Evolutionary conservation across 2,113 vertebrate genomes (phyloP).

Genomic region (Vulpes vulpes): DNA sequence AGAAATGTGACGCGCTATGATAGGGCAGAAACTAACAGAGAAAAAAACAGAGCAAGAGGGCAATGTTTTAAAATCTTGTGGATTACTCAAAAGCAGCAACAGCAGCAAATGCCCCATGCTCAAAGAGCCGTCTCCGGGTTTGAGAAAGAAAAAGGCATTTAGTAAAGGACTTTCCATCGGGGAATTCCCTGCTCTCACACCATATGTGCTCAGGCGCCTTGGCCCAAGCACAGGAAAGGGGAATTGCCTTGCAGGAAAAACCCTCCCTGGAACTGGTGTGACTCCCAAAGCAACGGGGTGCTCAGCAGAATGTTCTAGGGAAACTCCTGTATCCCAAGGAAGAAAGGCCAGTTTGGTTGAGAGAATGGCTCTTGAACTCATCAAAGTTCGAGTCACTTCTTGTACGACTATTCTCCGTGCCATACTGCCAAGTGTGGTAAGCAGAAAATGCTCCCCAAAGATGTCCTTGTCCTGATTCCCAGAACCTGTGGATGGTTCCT

Average conservation of each 20-base stretch:
- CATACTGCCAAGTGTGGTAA: neutral
- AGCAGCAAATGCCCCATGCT: neutral
- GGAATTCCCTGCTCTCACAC: neutral
- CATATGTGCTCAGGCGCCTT: neutral
- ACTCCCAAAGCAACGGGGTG: neutral
- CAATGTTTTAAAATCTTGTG: neutral
- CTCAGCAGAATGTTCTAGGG: constrained; percentile 3
- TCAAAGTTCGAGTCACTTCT: constrained; percentile 62
- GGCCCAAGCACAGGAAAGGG: constrained; percentile 37
- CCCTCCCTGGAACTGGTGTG: neutral
- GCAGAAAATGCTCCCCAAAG: neutral
- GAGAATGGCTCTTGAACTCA: constrained; percentile 13
- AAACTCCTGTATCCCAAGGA: constrained; percentile 49
- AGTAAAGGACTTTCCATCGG: neutral
- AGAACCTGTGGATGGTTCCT: neutral
- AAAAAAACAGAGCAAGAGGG: neutral
- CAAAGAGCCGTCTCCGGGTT: constrained; percentile 36
- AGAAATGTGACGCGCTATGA: neutral
- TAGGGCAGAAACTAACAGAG: constrained; percentile 1
- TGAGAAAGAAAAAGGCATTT: neutral
- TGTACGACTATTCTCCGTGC: neutral
- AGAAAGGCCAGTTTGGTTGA: constrained; percentile 46
- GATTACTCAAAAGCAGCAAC: neutral
- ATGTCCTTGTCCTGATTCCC: neutral
- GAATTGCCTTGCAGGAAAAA: constrained; percentile 42